phyloP scores from a whole-genome alignment of 1,140 invertebrate genomes.

The Drosophila tsacasi region DNA sequence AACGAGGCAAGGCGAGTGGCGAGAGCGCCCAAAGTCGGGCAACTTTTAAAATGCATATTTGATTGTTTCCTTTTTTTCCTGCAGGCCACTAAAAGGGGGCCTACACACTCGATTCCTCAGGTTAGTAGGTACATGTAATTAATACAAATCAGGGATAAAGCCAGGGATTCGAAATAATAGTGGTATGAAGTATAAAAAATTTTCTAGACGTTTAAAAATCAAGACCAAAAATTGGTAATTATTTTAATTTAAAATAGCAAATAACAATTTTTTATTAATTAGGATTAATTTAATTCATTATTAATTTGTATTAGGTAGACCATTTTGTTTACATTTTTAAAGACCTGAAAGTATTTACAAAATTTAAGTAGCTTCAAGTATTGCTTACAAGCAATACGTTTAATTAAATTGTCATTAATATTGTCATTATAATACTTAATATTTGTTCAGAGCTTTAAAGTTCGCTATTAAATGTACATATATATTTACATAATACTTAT shows the following conservation, averaged over 20 bases:
- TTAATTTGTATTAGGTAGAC: no score
- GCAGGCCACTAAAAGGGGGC: constrained; percentile 7
- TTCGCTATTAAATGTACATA: neutral
- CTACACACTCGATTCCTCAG: constrained; percentile 18
- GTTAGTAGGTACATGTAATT: constrained; percentile 46
- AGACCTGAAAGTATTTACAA: no score
- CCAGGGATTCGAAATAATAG: constrained; percentile 7
- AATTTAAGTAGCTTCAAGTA: no score
- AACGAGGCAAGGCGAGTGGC: constrained; percentile 7
- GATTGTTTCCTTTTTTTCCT: constrained; percentile 58
- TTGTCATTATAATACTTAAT: neutral
- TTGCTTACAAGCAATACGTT: no score
- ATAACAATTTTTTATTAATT: no score
- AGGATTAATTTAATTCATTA: no score
- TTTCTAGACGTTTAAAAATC: neutral
- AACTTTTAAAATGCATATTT: constrained; percentile 83
- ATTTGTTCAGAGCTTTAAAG: neutral
- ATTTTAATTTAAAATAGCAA: no score
- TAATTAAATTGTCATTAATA: no score
- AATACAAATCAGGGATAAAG: constrained; percentile 49
- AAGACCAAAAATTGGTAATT: no score
- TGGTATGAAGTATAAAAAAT: neutral
- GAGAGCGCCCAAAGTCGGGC: constrained; percentile 42
- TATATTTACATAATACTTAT: no score
- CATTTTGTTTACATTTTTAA: no score